Evolutionary conservation across 1,140 invertebrate species (phyloP).

Genomic region (Orchestia grillus): DNA sequence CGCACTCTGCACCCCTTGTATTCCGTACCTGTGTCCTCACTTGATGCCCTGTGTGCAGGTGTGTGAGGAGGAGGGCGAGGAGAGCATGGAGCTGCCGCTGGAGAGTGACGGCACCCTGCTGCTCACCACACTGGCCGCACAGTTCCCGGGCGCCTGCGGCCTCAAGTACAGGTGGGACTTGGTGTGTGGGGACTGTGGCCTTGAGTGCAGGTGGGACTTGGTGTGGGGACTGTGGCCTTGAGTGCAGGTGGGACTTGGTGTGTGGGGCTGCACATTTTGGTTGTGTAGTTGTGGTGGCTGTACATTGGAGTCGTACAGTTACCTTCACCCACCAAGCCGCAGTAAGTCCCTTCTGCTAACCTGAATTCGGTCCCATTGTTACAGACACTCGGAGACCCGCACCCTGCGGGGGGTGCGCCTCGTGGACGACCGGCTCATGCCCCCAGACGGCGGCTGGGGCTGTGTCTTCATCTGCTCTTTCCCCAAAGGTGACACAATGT

Average conservation of each 20-base stretch:
- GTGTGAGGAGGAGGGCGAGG: constrained; percentile 77
- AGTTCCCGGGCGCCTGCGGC: constrained; percentile 93
- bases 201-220: too few relatives aligned
- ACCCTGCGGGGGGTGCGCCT: constrained; percentile 88
- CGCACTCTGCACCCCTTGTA: too few relatives aligned
- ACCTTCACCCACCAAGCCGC: too few relatives aligned
- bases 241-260: too few relatives aligned
- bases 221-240: too few relatives aligned
- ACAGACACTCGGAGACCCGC: constrained; percentile 83
- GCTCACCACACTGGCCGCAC: constrained; percentile 88
- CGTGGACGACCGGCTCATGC: constrained; percentile 87
- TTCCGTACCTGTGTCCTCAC: too few relatives aligned
- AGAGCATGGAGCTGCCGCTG: constrained; percentile 92
- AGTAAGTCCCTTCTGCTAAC: too few relatives aligned
- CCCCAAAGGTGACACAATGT: constrained; percentile 84
- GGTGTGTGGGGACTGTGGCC: too few relatives aligned
- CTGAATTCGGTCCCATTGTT: too few relatives aligned
- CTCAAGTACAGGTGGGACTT: constrained; percentile 81
- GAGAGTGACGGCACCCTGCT: constrained; percentile 90
- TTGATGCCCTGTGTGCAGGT: constrained; percentile 71
- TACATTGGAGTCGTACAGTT: too few relatives aligned
- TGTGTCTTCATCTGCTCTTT: constrained; percentile 93
- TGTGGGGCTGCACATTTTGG: too few relatives aligned
- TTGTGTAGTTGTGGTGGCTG: too few relatives aligned
- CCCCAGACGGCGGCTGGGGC: constrained; percentile 91